A percentile compares a stretch with the other conserved stretches of the same genome.
These are phyloP conservation scores for Hephaestus fuliginosus DNA, from an alignment of 2,797 vertebrate genomes.

Conservation along the genomic window DNA sequence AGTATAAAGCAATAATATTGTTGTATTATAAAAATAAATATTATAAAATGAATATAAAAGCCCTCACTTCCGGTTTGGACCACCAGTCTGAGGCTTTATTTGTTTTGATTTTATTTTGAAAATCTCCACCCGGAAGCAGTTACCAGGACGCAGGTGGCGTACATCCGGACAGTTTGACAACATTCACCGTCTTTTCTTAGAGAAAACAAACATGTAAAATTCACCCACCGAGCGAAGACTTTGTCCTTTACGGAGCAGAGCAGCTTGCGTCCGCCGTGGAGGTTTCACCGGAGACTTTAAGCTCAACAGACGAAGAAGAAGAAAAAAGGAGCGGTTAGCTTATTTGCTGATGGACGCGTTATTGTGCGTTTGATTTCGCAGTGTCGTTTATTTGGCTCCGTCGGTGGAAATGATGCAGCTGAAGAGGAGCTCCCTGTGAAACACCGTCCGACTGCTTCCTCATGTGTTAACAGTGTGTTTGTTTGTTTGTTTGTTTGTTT, in stretches of 20 bases:
- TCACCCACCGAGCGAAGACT: neutral
- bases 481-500: no score
- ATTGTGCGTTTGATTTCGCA: constrained; percentile 41
- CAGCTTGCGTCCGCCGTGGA: neutral
- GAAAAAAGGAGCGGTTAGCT: constrained; percentile 14
- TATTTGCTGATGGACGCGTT: constrained; percentile 57
- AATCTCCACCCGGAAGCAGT: constrained; percentile 75
- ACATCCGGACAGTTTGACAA: constrained; percentile 78
- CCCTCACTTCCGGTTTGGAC: constrained; percentile 16
- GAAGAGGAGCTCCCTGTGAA: constrained; percentile 30
- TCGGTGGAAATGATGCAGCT: constrained; percentile 61
- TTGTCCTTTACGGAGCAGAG: constrained; percentile 4
- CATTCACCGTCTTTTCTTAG: constrained; percentile 63
- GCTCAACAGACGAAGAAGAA: neutral
- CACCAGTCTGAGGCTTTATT: no score
- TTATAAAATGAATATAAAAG: neutral
- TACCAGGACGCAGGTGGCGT: constrained; percentile 33
- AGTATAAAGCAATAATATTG: neutral
- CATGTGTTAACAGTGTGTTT: neutral
- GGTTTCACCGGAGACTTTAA: neutral
- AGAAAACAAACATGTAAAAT: constrained; percentile 76
- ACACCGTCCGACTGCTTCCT: constrained; percentile 32
- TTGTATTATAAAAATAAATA: no score
- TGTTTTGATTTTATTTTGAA: constrained; percentile 70
- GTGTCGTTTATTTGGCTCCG: constrained; percentile 49